These are phyloP conservation scores for Ceryle rudis DNA, from an alignment of 2,797 vertebrate species.

Conservation along the genomic window DNA sequence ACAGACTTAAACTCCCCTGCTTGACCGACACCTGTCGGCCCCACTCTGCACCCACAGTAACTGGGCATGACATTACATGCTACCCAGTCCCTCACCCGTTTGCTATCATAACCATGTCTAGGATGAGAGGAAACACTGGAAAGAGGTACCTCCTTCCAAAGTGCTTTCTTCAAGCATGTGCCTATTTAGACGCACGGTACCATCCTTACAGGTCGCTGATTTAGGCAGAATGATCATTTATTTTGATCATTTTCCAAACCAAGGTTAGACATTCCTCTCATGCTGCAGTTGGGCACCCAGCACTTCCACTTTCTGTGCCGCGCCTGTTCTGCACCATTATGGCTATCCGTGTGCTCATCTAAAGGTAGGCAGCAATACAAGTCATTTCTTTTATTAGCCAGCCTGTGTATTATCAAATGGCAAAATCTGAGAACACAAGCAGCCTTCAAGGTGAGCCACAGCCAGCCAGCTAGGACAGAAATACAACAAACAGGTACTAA, in stretches of 20 bases:
- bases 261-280: background rate
- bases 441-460: background rate
- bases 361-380: background rate
- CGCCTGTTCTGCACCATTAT: background rate
- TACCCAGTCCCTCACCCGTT: background rate
- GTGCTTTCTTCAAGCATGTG: accelerated
- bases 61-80: too few relatives aligned
- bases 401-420: background rate
- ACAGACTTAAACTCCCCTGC: too few relatives aligned
- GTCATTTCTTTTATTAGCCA: background rate
- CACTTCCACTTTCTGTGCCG: too few relatives aligned
- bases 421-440: background rate
- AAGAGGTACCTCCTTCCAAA: background rate
- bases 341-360: background rate
- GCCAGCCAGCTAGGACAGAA: background rate
- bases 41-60: accelerated
- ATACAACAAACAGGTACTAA: background rate
- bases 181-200: background rate
- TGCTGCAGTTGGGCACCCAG: too few relatives aligned
- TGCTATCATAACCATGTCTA: accelerated
- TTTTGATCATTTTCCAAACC: background rate
- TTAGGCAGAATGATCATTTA: background rate
- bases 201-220: background rate
- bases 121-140: background rate
- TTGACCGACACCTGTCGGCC: background rate